phyloP scores from a whole-genome alignment of 2,113 vertebrate species.

The Percina caprodes region DNA sequence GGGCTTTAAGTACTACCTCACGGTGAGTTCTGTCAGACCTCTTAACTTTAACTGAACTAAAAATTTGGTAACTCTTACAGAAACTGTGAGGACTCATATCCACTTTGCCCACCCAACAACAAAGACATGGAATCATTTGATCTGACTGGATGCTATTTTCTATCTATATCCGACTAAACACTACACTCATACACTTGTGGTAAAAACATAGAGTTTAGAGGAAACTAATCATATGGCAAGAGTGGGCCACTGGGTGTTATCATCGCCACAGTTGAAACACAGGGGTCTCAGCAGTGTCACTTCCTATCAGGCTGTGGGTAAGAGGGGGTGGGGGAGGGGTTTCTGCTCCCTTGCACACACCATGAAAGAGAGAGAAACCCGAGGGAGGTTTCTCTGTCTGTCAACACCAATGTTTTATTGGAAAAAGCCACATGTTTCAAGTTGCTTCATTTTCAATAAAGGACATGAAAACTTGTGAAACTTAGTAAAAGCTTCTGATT shows the following conservation, averaged over 20 bases:
- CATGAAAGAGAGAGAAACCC: constrained; percentile 5
- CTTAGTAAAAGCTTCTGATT: neutral
- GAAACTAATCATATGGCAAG: constrained; percentile 51
- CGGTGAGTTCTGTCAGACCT: neutral
- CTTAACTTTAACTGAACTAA: too few relatives aligned
- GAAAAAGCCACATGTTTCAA: constrained; percentile 29
- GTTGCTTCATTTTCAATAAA: neutral
- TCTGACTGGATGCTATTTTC: constrained; percentile 35
- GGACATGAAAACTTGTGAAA: neutral
- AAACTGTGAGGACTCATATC: constrained; percentile 31
- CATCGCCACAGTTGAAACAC: constrained; percentile 41
- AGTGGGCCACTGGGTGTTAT: constrained; percentile 29
- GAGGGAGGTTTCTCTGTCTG: constrained; percentile 11
- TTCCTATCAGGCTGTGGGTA: constrained; percentile 71
- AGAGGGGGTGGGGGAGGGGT: constrained; percentile 1
- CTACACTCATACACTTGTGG: constrained; percentile 12
- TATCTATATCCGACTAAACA: constrained; percentile 55
- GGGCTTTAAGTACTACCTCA: constrained; percentile 12
- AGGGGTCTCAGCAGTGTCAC: constrained; percentile 62
- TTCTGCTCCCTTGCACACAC: neutral
- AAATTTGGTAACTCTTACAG: constrained; percentile 33
- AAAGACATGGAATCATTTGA: constrained; percentile 34
- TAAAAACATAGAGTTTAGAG: constrained; percentile 51
- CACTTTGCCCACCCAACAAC: constrained; percentile 30
- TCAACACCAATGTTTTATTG: constrained; percentile 16